Conservation (phyloP, 2,113 vertebrate species). For the Nothoprocta pentlandii region DNA sequence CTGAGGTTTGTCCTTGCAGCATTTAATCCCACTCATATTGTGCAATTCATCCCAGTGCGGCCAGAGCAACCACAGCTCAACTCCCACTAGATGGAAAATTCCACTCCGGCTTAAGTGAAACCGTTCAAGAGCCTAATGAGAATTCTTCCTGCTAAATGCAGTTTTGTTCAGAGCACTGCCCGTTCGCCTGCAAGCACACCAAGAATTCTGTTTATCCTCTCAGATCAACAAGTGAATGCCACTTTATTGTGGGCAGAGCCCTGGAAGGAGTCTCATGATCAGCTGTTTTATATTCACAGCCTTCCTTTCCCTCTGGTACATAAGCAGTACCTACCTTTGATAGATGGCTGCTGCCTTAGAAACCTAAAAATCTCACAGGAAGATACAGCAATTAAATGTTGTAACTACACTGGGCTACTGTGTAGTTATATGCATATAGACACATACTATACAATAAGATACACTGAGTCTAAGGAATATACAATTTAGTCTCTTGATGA, state of each 20-base stretch:
- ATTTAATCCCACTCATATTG: slow-evolving; percentile 64
- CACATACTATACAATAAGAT: background rate
- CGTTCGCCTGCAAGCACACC: background rate
- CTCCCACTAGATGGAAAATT: slow-evolving; percentile 75
- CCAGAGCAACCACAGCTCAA: slow-evolving; percentile 59
- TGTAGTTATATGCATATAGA: background rate
- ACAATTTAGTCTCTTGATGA: background rate
- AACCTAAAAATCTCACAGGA: background rate
- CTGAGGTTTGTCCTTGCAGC: slow-evolving; percentile 42
- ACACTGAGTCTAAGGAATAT: background rate
- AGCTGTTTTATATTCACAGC: background rate
- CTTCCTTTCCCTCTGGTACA: background rate
- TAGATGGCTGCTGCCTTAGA: background rate
- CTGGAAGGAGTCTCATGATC: background rate
- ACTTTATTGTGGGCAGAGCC: fast-evolving
- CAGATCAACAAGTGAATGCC: background rate
- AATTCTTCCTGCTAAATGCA: slow-evolving; percentile 38
- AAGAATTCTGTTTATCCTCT: background rate
- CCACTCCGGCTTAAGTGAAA: slow-evolving; percentile 63
- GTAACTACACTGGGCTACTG: background rate
- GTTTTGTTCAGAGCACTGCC: slow-evolving; percentile 14
- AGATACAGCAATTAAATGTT: background rate
- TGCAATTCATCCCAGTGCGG: slow-evolving; percentile 53
- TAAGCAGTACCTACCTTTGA: background rate
- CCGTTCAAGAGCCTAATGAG: slow-evolving; percentile 35